Conservation (phyloP, 2,888 invertebrate species). For the Netelia melanura region DNA sequence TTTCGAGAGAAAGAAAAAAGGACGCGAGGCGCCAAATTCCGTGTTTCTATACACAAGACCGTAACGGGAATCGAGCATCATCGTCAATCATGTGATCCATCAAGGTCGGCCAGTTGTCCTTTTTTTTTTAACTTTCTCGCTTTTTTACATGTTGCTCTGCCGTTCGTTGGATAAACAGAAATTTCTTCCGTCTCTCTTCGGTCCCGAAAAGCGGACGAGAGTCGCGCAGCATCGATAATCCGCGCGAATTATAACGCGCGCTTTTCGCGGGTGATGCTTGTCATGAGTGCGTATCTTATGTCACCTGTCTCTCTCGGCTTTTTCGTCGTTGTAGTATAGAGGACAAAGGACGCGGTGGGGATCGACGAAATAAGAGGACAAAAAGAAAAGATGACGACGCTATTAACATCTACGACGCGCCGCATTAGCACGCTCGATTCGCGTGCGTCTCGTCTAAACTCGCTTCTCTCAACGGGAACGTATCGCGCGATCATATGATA, state of each 20-base stretch:
- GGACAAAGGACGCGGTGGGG: slow-evolving; percentile 7
- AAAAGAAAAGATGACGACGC: slow-evolving; percentile 72
- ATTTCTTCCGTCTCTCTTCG: neutral
- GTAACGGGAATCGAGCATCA: neutral
- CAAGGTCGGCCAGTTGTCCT: slow-evolving; percentile 52
- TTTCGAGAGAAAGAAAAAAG: neutral
- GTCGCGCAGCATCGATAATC: too few relatives aligned
- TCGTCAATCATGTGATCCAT: slow-evolving; percentile 68
- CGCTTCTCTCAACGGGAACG: slow-evolving; percentile 68
- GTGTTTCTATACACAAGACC: neutral
- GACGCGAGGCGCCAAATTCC: neutral
- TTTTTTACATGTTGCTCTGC: slow-evolving; percentile 1
- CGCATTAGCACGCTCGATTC: slow-evolving; percentile 58
- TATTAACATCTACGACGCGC: slow-evolving; percentile 67
- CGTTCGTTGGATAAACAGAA: neutral
- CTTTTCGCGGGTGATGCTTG: too few relatives aligned
- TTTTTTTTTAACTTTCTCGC: slow-evolving; percentile 57
- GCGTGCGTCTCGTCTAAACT: slow-evolving; percentile 66
- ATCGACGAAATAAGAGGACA: slow-evolving; percentile 34
- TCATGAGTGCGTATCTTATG: too few relatives aligned
- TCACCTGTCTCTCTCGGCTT: neutral
- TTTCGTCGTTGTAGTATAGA: slow-evolving; percentile 19
- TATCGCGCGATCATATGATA: slow-evolving; percentile 79
- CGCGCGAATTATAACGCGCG: too few relatives aligned
- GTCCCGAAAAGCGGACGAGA: neutral